A percentile compares a stretch with the other conserved stretches of the same genome.
These are phyloP conservation scores for Pristis pectinata DNA, from an alignment of 2,797 vertebrate species.

Conservation along the genomic window DNA sequence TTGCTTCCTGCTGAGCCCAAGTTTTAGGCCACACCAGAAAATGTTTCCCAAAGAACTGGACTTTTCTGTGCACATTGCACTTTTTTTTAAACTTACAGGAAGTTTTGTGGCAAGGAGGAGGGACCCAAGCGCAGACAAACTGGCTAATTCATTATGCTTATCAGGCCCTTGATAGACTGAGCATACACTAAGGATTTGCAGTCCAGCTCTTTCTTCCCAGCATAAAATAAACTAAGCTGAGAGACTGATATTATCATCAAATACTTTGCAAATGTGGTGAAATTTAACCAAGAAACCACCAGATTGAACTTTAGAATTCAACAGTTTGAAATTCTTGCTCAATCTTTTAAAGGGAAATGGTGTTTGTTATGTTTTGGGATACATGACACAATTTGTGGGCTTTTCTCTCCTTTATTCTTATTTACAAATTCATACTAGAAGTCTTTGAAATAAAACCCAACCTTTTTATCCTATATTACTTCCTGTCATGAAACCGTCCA, in stretches of 20 bases:
- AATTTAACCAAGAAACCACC: slow-evolving; percentile 32
- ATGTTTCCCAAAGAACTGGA: slow-evolving; percentile 32
- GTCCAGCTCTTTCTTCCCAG: slow-evolving; percentile 33
- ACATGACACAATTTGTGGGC: slow-evolving; percentile 47
- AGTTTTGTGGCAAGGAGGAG: slow-evolving; percentile 34
- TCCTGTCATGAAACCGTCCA: slow-evolving; percentile 54
- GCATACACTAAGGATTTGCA: slow-evolving; percentile 26
- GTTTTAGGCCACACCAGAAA: slow-evolving; percentile 36
- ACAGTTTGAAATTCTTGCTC: slow-evolving; percentile 30
- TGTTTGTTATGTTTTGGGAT: slow-evolving; percentile 42
- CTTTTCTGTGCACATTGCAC: slow-evolving; percentile 28
- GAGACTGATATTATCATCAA: slow-evolving; percentile 38
- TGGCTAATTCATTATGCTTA: slow-evolving; percentile 38
- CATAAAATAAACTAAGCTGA: slow-evolving; percentile 37
- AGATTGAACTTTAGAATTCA: slow-evolving; percentile 11
- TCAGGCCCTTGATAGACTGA: slow-evolving; percentile 37
- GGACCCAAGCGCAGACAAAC: slow-evolving; percentile 8
- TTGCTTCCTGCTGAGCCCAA: slow-evolving; percentile 34
- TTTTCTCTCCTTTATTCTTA: slow-evolving; percentile 43
- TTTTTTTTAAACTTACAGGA: slow-evolving; percentile 32
- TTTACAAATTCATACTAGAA: slow-evolving; percentile 46
- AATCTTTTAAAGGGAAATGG: slow-evolving; percentile 32
- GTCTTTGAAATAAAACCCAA: slow-evolving; percentile 58
- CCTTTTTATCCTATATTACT: slow-evolving; percentile 55
- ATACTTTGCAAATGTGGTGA: slow-evolving; percentile 31